Base-by-base conservation (phyloP, 1,140 invertebrate genomes). In the Brachystomella parvula region DNA sequence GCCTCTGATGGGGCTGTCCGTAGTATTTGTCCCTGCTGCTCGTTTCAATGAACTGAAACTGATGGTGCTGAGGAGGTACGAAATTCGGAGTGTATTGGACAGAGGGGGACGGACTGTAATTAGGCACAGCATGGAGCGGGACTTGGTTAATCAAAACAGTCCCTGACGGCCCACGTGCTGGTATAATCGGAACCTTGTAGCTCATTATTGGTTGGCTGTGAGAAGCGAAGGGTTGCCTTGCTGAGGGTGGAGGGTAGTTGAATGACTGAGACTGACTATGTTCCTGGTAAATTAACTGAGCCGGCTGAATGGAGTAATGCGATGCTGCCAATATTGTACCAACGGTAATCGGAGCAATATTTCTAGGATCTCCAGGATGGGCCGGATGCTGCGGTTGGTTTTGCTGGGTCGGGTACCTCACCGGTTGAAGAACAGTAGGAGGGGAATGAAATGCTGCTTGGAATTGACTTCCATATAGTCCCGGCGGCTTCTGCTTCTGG, bases 261-360 rank as follows among this genome's bases (percentile, higher is more conserved):
- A 35, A 53, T 24, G 21, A 56, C 9, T 30, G 24, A 3, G 57
- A 29, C 9, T 66, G 19, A 12, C 58, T 64, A 65, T 72, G 71
- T 35, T 72, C 71, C 29, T 72, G 71, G 53, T 72, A 72, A 9
- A 69, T 53, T 31, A 72, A 47, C 35, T 66, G 35, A 0, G 65
- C 65, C 17, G 64, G 65, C 57, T 67, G 65, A 33, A 69, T 66
- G 56, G 2, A 47, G 44, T 26, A 39, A n/a, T 68, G 66, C 39
- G 58, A 39, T 3, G 66, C 30, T 1, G 66, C 66, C 17, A 70
- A 44, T 21, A 70, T 67, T 0, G 65, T 70, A n/a, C 69, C 63
- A 0, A 70, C 63, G 2, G 61, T 57, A 2, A 70, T 68, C 2
- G 63, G 66, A 0, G 56, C 29, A 47, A 68, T 61, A 2, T 47